Percentiles rank a stretch among this genome's conserved stretches.
Evolutionary conservation across 2,797 vertebrate species (phyloP).

Genomic region (Vespertilio murinus): DNA sequence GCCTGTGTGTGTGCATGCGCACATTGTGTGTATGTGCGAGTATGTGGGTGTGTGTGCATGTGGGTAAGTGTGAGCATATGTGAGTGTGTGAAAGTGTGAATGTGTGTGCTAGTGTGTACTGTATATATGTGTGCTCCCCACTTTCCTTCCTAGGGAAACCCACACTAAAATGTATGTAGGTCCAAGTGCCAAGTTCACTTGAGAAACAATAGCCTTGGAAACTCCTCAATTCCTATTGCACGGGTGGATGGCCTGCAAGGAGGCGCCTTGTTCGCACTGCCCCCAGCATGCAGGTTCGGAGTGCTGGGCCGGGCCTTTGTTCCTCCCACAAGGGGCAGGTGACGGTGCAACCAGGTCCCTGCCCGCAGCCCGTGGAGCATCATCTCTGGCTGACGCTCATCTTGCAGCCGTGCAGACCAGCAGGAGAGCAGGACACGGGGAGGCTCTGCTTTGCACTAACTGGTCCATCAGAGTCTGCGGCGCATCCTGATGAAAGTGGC

Average conservation of each 20-base stretch:
- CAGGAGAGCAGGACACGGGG: neutral
- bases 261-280: slow-evolving; percentile 50
- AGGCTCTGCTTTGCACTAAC: slow-evolving; percentile 15
- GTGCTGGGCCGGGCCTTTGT: slow-evolving; percentile 74
- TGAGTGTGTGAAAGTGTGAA: neutral
- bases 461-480: slow-evolving; percentile 57
- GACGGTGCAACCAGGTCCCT: slow-evolving; percentile 62
- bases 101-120: no score
- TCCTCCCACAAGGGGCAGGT: slow-evolving; percentile 74
- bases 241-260: neutral
- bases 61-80: neutral
- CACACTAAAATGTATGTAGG: accelerated
- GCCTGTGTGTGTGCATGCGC: no score
- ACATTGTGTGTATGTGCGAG: neutral
- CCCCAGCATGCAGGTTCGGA: neutral
- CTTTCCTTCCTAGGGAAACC: neutral
- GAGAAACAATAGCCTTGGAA: slow-evolving; percentile 54
- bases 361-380: slow-evolving; percentile 13
- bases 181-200: neutral
- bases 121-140: neutral
- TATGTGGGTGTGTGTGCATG: neutral
- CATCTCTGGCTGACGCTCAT: no score
- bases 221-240: slow-evolving; percentile 40
- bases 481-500: slow-evolving; percentile 55
- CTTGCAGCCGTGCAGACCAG: no score